Conservation (phyloP, 2,113 vertebrate genomes). For the Coturnix japonica region DNA sequence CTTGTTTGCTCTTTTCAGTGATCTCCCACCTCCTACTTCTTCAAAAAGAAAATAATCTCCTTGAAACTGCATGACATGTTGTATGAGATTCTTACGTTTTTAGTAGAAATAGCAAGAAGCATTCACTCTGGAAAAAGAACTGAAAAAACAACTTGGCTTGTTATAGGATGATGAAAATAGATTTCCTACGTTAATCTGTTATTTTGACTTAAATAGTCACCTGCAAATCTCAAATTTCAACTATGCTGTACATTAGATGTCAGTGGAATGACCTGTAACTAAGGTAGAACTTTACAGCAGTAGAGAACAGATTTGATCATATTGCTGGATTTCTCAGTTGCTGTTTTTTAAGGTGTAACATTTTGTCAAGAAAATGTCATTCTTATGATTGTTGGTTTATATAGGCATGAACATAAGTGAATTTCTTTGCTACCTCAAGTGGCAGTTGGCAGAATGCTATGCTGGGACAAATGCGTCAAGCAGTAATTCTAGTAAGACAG, state of each 20-base stretch:
- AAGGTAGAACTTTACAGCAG: not conserved
- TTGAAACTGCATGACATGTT: not conserved
- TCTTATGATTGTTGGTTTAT: slow-evolving; percentile 8
- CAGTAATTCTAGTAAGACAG: not conserved
- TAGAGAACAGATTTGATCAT: not conserved
- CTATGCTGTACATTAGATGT: not conserved
- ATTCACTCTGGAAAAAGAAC: not conserved
- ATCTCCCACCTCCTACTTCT: not conserved
- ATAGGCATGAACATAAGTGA: not conserved
- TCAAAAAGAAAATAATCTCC: not conserved
- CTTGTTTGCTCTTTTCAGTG: slow-evolving; percentile 14
- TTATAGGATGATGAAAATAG: not conserved
- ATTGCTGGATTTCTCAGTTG: not conserved
- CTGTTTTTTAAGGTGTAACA: not conserved
- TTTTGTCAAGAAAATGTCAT: slow-evolving; percentile 24
- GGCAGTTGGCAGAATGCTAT: slow-evolving; percentile 10
- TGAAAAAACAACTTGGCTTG: not conserved
- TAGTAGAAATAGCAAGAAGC: not conserved
- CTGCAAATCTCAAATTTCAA: not conserved
- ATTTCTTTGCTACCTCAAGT: not conserved
- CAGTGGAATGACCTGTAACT: not conserved
- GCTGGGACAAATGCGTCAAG: not conserved
- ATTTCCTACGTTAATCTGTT: slow-evolving; percentile 12
- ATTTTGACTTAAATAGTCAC: not conserved
- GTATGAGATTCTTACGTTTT: not conserved